Base-by-base conservation (phyloP, 2,888 invertebrate species). In the Apamea anceps region DNA sequence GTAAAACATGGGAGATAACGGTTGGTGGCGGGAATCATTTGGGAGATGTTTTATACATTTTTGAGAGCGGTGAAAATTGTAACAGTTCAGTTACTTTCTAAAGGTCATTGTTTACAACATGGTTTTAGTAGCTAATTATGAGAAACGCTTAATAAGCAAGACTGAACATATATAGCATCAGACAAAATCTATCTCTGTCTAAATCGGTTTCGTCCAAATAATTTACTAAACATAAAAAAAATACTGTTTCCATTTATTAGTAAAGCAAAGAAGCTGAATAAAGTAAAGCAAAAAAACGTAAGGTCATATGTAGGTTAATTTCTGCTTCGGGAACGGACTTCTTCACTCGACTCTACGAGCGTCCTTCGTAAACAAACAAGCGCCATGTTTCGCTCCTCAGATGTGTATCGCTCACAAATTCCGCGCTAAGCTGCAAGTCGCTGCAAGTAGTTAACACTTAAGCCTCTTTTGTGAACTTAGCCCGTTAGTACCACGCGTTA, bases 381-480 rank as follows among this genome's bases (percentile, higher is more conserved):
- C 65, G 65, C 57, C 62, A 73, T 65, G 77, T 77, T 81, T 67
- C 75, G 18, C 37, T 63, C 62, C 10, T 42, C 51, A 74, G 76
- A 79, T 80, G 85, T 86, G 80, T 79, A 79, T 76, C 73, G 81
- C 81, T 88, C 76, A 70, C 77, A 79, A 85, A 80, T 81, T 87
- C 73, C 48, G 68, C 72, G 75, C 80, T 87, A 84, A 89, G 87
- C 85, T 85, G 73, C 82, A 63, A 79, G 73, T 54, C 51, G 71
- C 81, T 81, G 81, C 79, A 84, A 87, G 81, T 86, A 84, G 87
- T 86, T 84, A 84, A 89, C 89, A 88, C 85, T 86, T 89, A 90
- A 90, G 90, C 89, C 86, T 86, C 89, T 90, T 85, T 85, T 71
- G 85, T 77, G 72, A 86, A 86, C 90, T 90, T 79, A 73, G 80